Conservation (phyloP, 2,888 invertebrate genomes). For the Drosophila kanekoi region DNA sequence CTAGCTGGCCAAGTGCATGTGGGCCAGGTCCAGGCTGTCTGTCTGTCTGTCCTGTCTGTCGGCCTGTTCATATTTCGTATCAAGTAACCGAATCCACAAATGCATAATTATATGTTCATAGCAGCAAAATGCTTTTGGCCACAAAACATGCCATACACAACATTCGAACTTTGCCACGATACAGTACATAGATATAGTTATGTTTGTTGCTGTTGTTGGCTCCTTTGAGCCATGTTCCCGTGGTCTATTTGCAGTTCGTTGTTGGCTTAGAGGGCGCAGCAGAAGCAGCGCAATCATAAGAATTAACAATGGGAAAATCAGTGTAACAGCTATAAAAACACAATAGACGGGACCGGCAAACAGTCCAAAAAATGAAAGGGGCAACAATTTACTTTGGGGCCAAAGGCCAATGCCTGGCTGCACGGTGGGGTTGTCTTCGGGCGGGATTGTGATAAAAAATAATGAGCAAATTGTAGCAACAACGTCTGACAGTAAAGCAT, state of each 20-base stretch:
- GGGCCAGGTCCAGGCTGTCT: constrained; percentile 8
- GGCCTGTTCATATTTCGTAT: constrained; percentile 25
- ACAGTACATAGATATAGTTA: neutral
- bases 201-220: constrained; percentile 15
- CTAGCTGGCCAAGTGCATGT: constrained; percentile 25
- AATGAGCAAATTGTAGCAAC: constrained; percentile 79
- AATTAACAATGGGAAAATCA: constrained; percentile 70
- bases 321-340: constrained; percentile 61
- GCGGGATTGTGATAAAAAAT: constrained; percentile 72
- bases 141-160: constrained; percentile 33
- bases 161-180: constrained; percentile 25
- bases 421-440: constrained; percentile 21
- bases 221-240: constrained; percentile 35
- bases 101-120: constrained; percentile 67
- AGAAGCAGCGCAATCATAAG: constrained; percentile 46
- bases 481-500: constrained; percentile 70
- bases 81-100: constrained; percentile 47
- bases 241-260: constrained; percentile 57
- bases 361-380: constrained; percentile 51
- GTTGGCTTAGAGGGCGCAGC: constrained; percentile 41
- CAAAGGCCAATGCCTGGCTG: constrained; percentile 42
- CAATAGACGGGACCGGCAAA: constrained; percentile 45
- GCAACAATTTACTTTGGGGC: constrained; percentile 72
- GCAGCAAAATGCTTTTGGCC: constrained; percentile 48
- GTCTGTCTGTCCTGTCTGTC: too few relatives aligned